Conservation (phyloP, 2,888 invertebrate species). For the Campoletis raptor region DNA sequence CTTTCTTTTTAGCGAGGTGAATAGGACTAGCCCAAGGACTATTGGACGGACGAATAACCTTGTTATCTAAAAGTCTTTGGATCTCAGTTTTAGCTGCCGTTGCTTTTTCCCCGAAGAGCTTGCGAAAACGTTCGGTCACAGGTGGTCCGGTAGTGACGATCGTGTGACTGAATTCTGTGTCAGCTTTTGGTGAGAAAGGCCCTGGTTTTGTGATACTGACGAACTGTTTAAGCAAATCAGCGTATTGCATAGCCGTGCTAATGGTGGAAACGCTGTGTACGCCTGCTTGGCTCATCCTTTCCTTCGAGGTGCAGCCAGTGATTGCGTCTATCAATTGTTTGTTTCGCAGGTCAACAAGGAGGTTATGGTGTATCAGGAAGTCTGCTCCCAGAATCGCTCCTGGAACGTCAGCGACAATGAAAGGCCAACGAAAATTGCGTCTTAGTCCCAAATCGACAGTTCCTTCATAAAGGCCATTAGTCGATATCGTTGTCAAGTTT, state of each 20-base stretch:
- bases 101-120: slow-evolving; percentile 44
- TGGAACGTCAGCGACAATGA: slow-evolving; percentile 36
- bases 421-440: slow-evolving; percentile 31
- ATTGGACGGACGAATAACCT: not conserved
- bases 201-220: slow-evolving; percentile 48
- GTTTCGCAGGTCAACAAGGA: slow-evolving; percentile 23
- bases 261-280: slow-evolving; percentile 45
- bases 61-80: slow-evolving; percentile 23
- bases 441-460: slow-evolving; percentile 65
- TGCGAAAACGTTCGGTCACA: slow-evolving; percentile 42
- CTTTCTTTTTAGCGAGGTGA: slow-evolving; percentile 41
- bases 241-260: slow-evolving; percentile 7
- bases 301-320: slow-evolving; percentile 42
- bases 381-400: slow-evolving; percentile 36
- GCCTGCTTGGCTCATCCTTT: slow-evolving; percentile 11
- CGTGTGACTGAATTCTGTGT: slow-evolving; percentile 39
- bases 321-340: slow-evolving; percentile 1
- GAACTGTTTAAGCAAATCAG: slow-evolving; percentile 34
- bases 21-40: slow-evolving; percentile 32
- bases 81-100: slow-evolving; percentile 52
- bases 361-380: not conserved
- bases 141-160: slow-evolving; percentile 51
- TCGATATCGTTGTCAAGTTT: slow-evolving; percentile 51
- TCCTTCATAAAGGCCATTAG: slow-evolving; percentile 40
- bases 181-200: not conserved